phyloP scores from a whole-genome alignment of 2,113 vertebrate genomes.

The Balaeniceps rex region DNA sequence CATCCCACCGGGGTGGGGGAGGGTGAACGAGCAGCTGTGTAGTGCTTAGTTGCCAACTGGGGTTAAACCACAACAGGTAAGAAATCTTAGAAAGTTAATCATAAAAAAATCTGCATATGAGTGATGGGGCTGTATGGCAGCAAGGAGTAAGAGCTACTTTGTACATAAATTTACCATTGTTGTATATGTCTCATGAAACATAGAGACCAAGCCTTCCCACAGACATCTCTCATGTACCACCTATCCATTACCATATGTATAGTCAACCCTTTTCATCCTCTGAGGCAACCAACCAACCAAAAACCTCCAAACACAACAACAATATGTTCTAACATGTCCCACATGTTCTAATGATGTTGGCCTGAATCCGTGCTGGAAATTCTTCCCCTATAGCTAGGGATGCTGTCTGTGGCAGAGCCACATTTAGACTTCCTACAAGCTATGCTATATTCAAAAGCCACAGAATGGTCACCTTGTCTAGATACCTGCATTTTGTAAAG shows the following conservation, averaged over 20 bases:
- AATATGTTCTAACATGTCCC: neutral
- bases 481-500: neutral
- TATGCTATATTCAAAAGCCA: neutral
- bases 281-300: neutral
- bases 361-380: neutral
- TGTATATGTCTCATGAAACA: neutral
- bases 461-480: neutral
- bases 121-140: neutral
- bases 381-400: neutral
- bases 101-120: neutral
- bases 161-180: neutral
- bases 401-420: neutral
- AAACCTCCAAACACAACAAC: neutral
- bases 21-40: too few relatives aligned
- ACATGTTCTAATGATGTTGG: neutral
- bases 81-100: neutral
- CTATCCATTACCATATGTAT: neutral
- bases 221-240: neutral
- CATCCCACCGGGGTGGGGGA: too few relatives aligned
- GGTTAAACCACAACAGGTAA: too few relatives aligned
- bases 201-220: neutral
- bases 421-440: neutral
- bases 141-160: neutral
- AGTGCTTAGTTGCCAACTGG: too few relatives aligned
- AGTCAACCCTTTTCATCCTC: neutral